phyloP scores from a whole-genome alignment of 2,797 vertebrate genomes.

The Eurystomus glaucurus region DNA sequence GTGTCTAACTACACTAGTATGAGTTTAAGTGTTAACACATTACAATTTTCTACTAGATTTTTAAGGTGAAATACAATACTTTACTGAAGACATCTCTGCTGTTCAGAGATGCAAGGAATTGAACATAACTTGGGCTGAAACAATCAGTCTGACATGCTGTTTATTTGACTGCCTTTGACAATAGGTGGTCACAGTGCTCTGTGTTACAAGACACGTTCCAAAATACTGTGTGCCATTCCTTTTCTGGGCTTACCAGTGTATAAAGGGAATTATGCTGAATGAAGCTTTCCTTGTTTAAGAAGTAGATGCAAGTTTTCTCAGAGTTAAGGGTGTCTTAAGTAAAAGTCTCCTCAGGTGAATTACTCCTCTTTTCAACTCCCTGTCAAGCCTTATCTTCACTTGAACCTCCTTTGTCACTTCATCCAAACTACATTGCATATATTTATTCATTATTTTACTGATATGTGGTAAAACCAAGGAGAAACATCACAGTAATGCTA shows the following conservation, averaged over 20 bases:
- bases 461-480: not conserved
- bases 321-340: not conserved
- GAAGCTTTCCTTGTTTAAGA: not conserved
- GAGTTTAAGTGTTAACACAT: not conserved
- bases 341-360: not conserved
- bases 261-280: not conserved
- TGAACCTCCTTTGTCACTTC: not conserved
- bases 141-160: accelerated
- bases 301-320: not conserved
- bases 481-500: not conserved
- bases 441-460: not conserved
- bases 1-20: not conserved
- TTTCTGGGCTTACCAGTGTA: not conserved
- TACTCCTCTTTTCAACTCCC: not conserved
- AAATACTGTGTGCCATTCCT: not conserved
- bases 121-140: not conserved
- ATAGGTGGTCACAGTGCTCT: not conserved
- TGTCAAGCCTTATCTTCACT: not conserved
- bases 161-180: not conserved
- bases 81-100: not conserved
- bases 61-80: not conserved
- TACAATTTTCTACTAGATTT: not conserved
- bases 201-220: not conserved
- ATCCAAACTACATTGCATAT: not conserved
- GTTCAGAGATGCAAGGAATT: not conserved